phyloP scores from a whole-genome alignment of 37 sponge, comb jelly and placozoan species.

The Chondrilla cf. caribensis region DNA sequence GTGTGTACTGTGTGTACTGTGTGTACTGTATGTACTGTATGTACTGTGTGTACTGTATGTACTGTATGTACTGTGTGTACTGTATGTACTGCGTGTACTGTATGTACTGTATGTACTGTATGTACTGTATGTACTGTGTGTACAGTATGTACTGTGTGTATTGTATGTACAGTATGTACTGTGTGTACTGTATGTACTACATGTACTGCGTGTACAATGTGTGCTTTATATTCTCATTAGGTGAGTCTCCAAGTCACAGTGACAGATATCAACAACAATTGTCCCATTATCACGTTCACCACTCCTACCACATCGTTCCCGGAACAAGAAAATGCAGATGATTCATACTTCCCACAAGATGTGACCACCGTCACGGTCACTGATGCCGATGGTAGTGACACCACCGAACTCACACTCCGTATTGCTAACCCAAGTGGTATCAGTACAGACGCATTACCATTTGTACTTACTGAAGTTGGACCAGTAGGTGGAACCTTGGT shows the following conservation, averaged over 20 bases:
- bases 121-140: neutral
- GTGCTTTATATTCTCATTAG: neutral
- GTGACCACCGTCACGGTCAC: neutral
- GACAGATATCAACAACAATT: slow-evolving; percentile 17
- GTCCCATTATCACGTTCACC: neutral
- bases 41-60: neutral
- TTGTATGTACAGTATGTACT: slow-evolving; percentile 12
- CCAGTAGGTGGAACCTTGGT: slow-evolving; percentile 20
- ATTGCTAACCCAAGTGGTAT: slow-evolving; percentile 13
- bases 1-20: too few relatives aligned
- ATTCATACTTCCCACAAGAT: neutral
- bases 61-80: neutral
- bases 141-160: neutral
- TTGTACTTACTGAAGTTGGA: neutral
- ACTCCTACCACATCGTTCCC: neutral
- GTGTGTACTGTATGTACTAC: neutral
- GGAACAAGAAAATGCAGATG: neutral
- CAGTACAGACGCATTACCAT: slow-evolving; percentile 17
- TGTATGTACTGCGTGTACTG: neutral
- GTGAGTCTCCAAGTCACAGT: neutral
- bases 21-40: neutral
- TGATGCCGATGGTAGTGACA: neutral
- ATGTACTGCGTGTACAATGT: neutral
- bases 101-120: too few relatives aligned
- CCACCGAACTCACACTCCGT: neutral